Conservation (phyloP, 2,888 invertebrate species). For the Yponomeuta evonymella region DNA sequence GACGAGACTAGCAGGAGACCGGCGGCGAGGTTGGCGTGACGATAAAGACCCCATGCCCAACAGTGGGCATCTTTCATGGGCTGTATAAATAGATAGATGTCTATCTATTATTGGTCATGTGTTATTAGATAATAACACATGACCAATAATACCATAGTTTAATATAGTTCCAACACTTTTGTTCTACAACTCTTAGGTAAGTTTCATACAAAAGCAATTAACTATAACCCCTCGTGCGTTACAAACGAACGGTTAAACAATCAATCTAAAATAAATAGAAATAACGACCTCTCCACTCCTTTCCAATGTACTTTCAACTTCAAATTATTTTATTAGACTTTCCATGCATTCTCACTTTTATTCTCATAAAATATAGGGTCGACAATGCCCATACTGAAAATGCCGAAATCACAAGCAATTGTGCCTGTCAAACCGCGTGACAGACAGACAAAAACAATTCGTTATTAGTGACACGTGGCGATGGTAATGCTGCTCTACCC, state of each 20-base stretch:
- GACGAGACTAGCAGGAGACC: too few relatives aligned
- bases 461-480: constrained; percentile 49
- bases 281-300: neutral
- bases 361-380: neutral
- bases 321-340: neutral
- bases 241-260: neutral
- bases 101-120: too few relatives aligned
- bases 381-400: neutral
- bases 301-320: neutral
- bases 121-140: too few relatives aligned
- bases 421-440: constrained; percentile 21
- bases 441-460: constrained; percentile 43
- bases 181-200: neutral
- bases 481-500: constrained; percentile 31
- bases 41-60: too few relatives aligned
- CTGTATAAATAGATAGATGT: too few relatives aligned
- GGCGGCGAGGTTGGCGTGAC: too few relatives aligned
- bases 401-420: neutral
- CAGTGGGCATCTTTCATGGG: too few relatives aligned
- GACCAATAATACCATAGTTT: neutral
- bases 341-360: neutral
- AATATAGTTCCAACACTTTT: neutral
- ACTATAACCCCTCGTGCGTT: neutral
- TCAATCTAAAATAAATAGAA: constrained; percentile 5
- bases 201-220: neutral